A percentile compares a stretch with the other conserved stretches of the same genome.
phyloP scores from a whole-genome alignment of 2,113 vertebrate species.

The Dinomys branickii region DNA sequence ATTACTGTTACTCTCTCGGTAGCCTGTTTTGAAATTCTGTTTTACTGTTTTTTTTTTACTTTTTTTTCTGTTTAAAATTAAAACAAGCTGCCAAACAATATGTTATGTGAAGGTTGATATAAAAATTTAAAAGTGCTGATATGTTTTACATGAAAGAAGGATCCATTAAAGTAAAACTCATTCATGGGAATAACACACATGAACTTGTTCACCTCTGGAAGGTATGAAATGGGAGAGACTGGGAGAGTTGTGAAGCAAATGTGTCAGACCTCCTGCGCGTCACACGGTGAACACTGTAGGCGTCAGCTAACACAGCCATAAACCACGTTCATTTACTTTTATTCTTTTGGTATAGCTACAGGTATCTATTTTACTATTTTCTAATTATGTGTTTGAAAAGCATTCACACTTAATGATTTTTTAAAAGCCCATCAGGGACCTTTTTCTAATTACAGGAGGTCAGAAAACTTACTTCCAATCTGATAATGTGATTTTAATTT shows the following conservation, averaged over 20 bases:
- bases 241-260: background rate
- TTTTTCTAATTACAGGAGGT: background rate
- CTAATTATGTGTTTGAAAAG: background rate
- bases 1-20: too few relatives aligned
- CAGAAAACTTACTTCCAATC: background rate
- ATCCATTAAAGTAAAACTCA: background rate
- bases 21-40: too few relatives aligned
- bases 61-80: too few relatives aligned
- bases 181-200: background rate
- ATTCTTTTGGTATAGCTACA: background rate
- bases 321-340: background rate
- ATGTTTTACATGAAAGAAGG: background rate
- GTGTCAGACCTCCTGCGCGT: background rate
- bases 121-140: background rate
- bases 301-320: background rate
- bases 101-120: background rate
- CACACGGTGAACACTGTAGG: background rate
- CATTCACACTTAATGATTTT: background rate
- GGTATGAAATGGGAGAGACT: background rate
- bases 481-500: background rate
- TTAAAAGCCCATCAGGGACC: background rate
- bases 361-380: background rate
- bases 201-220: background rate
- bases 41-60: too few relatives aligned
- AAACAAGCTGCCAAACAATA: background rate